Percentiles rank a stretch among this genome's conserved stretches.
Evolutionary conservation across 2,797 vertebrate species (phyloP).

Genomic region (Echeneis naucrates): DNA sequence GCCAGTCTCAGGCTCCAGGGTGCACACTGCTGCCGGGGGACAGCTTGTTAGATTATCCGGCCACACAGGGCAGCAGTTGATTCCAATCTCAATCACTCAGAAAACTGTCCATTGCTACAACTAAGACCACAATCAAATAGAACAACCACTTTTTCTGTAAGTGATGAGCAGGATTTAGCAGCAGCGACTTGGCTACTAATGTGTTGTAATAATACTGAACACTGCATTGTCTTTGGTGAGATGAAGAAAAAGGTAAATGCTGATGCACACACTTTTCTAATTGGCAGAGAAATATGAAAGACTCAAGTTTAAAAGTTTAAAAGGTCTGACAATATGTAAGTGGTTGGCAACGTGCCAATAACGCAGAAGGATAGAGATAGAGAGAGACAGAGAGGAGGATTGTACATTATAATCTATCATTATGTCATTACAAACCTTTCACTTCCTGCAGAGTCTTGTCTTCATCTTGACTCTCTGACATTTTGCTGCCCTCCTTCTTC

Average conservation of each 20-base stretch:
- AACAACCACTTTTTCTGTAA: not conserved
- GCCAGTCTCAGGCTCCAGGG: conserved; percentile 95
- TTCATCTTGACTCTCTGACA: conserved; percentile 72
- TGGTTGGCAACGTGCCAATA: conserved; percentile 30
- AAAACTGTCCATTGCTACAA: not conserved
- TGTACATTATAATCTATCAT: conserved; percentile 4
- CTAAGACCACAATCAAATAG: not conserved
- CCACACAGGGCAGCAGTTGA: conserved; percentile 65
- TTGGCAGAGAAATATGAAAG: conserved; percentile 41
- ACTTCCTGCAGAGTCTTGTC: conserved; percentile 91
- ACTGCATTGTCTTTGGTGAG: conserved; percentile 25
- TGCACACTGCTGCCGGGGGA: conserved; percentile 95
- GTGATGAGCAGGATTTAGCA: conserved; percentile 7
- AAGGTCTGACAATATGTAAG: conserved; percentile 49
- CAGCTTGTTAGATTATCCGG: conserved; percentile 77
- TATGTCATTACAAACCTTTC: conserved; percentile 87
- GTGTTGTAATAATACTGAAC: conserved; percentile 26
- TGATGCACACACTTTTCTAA: conserved; percentile 44
- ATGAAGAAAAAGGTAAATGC: conserved; percentile 30
- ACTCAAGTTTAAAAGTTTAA: conserved; percentile 35
- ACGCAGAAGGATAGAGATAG: not conserved
- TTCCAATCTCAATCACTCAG: conserved; percentile 23
- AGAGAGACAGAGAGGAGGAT: not conserved
- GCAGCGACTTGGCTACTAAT: conserved; percentile 16
- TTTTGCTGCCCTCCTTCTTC: conserved; percentile 79